These are phyloP conservation scores for Paradisaea rubra DNA, from an alignment of 2,113 vertebrate species.

Conservation along the genomic window DNA sequence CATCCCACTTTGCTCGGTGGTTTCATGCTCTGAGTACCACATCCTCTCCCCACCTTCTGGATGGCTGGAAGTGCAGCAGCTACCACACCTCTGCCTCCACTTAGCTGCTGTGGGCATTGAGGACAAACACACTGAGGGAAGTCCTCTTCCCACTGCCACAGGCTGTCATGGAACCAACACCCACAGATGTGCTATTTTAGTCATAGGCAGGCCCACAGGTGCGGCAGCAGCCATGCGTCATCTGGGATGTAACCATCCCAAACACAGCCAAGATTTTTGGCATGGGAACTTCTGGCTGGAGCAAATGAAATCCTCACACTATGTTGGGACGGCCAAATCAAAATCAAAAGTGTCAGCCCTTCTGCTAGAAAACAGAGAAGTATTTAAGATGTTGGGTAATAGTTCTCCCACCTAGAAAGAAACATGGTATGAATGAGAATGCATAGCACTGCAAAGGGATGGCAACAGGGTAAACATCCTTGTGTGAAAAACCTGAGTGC, in stretches of 20 bases:
- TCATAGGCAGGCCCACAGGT: not conserved
- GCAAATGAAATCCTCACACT: not conserved
- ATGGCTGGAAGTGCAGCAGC: not conserved
- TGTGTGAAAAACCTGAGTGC: not conserved
- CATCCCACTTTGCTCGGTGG: not conserved
- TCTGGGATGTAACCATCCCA: not conserved
- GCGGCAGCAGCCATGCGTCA: not conserved
- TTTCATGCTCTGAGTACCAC: not conserved
- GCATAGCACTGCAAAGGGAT: not conserved
- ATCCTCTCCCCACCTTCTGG: not conserved
- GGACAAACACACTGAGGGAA: not conserved
- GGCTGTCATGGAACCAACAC: not conserved
- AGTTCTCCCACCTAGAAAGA: not conserved
- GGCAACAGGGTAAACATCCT: not conserved
- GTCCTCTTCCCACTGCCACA: not conserved
- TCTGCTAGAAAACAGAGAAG: not conserved
- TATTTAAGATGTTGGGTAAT: not conserved
- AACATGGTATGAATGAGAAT: fast-evolving
- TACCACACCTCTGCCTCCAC: not conserved
- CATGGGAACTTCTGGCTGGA: not conserved
- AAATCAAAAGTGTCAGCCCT: not conserved
- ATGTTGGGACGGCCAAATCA: not conserved
- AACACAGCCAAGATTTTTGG: not conserved
- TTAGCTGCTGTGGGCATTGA: not conserved
- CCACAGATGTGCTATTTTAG: not conserved